Base-by-base conservation (phyloP, 2,797 vertebrate genomes). In the Thamnophis elegans region DNA sequence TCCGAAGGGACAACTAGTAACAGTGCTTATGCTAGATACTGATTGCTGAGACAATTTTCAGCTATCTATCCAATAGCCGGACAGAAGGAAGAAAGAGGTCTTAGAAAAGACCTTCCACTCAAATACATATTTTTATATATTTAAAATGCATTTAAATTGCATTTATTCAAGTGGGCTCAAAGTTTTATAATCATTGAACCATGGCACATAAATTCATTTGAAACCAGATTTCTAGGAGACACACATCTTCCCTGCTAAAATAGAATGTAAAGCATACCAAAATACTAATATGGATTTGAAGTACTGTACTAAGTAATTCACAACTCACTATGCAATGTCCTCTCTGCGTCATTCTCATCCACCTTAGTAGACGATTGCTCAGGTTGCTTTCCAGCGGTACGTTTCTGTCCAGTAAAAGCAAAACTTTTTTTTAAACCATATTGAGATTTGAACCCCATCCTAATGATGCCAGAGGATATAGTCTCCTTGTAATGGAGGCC, bases 251-350 rank as follows among this genome's bases (percentile, higher is more conserved):
- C 36, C 36, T 12, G 59, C 26, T 73, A 73, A n/a, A 32, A 36
- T 18, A 89, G 65, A 78, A 20, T 18, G 20, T 42, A 53, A n/a
- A 28, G 60, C 0, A n/a, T 47, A 28, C 26, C 62, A 47, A 42
- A 58, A 90, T 53, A 7, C 14, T 59, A 90, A 4, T 12, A 78
- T 26, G 13, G 51, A 87, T 32, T 12, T 59, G 73, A 90, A 54
- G 54, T 7, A 59, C 26, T 42, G 54, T 7, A 59, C 18, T 42
- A 18, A 60, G 14, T 7, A 32, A 82, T 42, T 55, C 56, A 91
- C 55, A 13, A 82, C 92, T 91, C 68, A 93, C 92, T 68, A 8
- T 62, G 68, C 55, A 53, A n/a, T 18, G 65, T 93, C 36, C 68
- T 85, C 42, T 55, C 42, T 26, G 53, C 3, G 1, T 58, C 55